Evolutionary conservation across 2,113 vertebrate species (phyloP).

Genomic region (Enhydra lutris): DNA sequence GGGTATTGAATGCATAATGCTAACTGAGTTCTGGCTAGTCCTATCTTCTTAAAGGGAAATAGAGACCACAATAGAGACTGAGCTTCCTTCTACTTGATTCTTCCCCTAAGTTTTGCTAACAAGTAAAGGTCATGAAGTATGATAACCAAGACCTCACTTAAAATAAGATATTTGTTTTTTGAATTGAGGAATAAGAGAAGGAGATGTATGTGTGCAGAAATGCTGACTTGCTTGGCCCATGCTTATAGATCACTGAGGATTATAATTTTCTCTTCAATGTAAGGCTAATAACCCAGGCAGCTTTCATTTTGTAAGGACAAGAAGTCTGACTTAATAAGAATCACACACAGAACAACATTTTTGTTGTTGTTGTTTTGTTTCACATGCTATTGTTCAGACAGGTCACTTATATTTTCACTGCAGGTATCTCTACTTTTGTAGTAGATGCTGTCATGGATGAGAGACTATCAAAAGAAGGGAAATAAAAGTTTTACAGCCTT

Average conservation of each 20-base stretch:
- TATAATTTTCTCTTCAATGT: not conserved
- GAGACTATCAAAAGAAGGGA: not conserved
- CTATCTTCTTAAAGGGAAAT: not conserved
- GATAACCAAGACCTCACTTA: not conserved
- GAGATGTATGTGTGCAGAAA: not conserved
- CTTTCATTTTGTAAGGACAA: not conserved
- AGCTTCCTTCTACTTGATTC: not conserved
- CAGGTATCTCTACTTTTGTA: not conserved
- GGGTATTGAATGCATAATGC: not conserved
- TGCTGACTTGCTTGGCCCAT: not conserved
- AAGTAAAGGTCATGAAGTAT: not conserved
- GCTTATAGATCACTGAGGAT: not conserved
- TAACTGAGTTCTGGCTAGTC: not conserved
- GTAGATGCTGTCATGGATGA: not conserved
- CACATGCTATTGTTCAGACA: not conserved
- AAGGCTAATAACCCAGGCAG: not conserved
- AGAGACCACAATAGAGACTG: not conserved
- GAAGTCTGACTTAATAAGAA: not conserved
- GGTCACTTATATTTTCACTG: not conserved
- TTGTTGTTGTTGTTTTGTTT: not conserved
- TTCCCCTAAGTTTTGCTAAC: not conserved
- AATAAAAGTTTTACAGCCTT: not conserved
- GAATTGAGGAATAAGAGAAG: not conserved
- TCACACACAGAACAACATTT: not conserved
- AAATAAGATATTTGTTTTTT: conserved; percentile 11